phyloP scores from a whole-genome alignment of 2,888 invertebrate species.

The Odontocolon sp. region DNA sequence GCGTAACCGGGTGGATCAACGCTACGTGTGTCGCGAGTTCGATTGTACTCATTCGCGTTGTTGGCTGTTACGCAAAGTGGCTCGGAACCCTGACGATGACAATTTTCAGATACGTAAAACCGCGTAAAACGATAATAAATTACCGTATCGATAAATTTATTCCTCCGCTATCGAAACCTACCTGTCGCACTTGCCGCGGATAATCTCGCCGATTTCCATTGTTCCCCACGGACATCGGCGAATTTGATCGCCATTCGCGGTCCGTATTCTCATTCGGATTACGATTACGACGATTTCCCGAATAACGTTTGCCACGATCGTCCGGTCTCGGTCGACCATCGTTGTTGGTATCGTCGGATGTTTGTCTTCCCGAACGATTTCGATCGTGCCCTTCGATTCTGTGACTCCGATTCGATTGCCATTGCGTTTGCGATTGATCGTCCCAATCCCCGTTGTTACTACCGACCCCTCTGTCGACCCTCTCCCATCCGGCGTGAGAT shows the following conservation, averaged over 20 bases:
- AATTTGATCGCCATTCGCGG: slow-evolving; percentile 75
- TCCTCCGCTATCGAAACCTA: slow-evolving; percentile 61
- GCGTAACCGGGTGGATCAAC: slow-evolving; percentile 84
- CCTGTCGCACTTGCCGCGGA: slow-evolving; percentile 74
- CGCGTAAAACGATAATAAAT: neutral
- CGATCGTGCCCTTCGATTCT: slow-evolving; percentile 67
- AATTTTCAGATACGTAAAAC: slow-evolving; percentile 71
- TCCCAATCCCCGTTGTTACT: slow-evolving; percentile 75
- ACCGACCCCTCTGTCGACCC: slow-evolving; percentile 66
- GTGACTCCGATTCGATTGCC: slow-evolving; percentile 74
- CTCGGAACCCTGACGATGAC: slow-evolving; percentile 86
- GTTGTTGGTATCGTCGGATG: slow-evolving; percentile 15
- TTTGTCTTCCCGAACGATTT: slow-evolving; percentile 51
- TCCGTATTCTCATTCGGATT: slow-evolving; percentile 75
- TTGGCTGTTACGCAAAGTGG: slow-evolving; percentile 84
- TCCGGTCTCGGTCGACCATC: slow-evolving; percentile 65
- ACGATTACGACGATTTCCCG: slow-evolving; percentile 68
- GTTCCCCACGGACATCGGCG: slow-evolving; percentile 73
- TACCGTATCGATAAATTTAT: neutral
- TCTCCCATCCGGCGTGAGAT: slow-evolving; percentile 56
- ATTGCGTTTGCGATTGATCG: no score
- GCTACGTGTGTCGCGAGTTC: slow-evolving; percentile 86
- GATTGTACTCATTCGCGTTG: slow-evolving; percentile 81
- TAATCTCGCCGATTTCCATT: slow-evolving; percentile 73
- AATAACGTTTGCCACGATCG: slow-evolving; percentile 74